These are phyloP conservation scores for Enteromius radiatus DNA, from an alignment of 2,797 vertebrate species.

Conservation along the genomic window DNA sequence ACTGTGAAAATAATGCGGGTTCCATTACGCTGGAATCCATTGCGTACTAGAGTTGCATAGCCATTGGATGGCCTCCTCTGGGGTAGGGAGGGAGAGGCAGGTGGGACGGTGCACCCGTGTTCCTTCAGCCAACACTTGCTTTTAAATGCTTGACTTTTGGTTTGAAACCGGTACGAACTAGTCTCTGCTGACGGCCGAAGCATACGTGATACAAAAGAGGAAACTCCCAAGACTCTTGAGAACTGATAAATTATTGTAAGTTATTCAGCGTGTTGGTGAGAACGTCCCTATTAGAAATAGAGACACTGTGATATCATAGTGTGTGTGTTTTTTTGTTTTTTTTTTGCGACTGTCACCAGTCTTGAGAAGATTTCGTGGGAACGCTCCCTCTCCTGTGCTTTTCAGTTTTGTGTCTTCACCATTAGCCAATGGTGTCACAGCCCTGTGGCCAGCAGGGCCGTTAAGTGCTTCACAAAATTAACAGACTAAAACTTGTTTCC, in stretches of 20 bases:
- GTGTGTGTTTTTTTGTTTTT: slow-evolving; percentile 18
- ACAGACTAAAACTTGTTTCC: slow-evolving; percentile 68
- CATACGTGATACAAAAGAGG: slow-evolving; percentile 5
- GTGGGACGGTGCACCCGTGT: slow-evolving; percentile 29
- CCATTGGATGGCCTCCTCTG: slow-evolving; percentile 85
- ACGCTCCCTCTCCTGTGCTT: slow-evolving; percentile 80
- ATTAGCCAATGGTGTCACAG: slow-evolving; percentile 86
- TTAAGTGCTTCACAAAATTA: slow-evolving; percentile 84
- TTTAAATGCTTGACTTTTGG: slow-evolving; percentile 60
- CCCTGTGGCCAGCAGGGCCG: slow-evolving; percentile 88
- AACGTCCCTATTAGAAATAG: slow-evolving; percentile 74
- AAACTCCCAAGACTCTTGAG: slow-evolving; percentile 63
- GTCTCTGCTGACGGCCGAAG: slow-evolving; percentile 32
- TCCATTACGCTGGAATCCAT: slow-evolving; percentile 87
- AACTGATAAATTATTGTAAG: slow-evolving; percentile 86
- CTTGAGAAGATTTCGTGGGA: slow-evolving; percentile 81
- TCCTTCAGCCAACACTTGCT: slow-evolving; percentile 47
- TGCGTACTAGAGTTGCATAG: slow-evolving; percentile 87
- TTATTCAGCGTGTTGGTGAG: slow-evolving; percentile 79
- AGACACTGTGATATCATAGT: slow-evolving; percentile 83
- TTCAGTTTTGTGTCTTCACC: slow-evolving; percentile 79
- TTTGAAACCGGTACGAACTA: slow-evolving; percentile 46
- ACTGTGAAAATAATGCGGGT: slow-evolving; percentile 67
- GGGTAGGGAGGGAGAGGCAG: slow-evolving; percentile 71
- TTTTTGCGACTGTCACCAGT: slow-evolving; percentile 66